Conservation (phyloP, 1,140 invertebrate species). For the Hycleus cichorii region DNA sequence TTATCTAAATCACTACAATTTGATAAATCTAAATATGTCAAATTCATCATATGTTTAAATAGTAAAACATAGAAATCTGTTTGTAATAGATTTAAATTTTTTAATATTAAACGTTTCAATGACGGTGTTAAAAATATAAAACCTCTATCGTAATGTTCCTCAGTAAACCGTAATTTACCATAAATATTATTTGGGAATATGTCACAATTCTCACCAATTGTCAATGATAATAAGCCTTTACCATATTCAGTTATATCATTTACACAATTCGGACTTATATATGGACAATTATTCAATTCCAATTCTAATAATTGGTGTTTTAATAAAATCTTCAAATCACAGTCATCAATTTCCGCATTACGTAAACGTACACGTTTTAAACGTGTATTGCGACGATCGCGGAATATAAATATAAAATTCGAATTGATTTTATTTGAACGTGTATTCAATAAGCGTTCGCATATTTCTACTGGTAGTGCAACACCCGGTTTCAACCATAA, state of each 20-base stretch:
- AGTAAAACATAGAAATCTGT: conserved; percentile 49
- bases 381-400: conserved; percentile 56
- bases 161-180: conserved; percentile 34
- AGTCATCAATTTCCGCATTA: conserved; percentile 62
- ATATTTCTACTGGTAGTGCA: conserved; percentile 61
- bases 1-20: conserved; percentile 55
- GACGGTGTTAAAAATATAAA: conserved; percentile 58
- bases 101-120: conserved; percentile 55
- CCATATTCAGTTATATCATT: conserved; percentile 41
- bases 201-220: conserved; percentile 43
- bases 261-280: conserved; percentile 25
- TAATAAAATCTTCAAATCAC: conserved; percentile 58
- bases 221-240: conserved; percentile 40
- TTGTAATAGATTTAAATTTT: conserved; percentile 43
- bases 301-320: conserved; percentile 64
- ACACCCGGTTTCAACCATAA: conserved; percentile 47
- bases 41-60: conserved; percentile 49
- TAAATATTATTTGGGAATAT: conserved; percentile 34
- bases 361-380: conserved; percentile 62
- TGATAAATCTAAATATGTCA: conserved; percentile 74
- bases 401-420: conserved; percentile 63
- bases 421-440: conserved; percentile 55
- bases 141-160: conserved; percentile 40
- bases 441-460: conserved; percentile 58
- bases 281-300: conserved; percentile 48